These are phyloP conservation scores for Doryteuthis pealeii DNA, from an alignment of 1,140 invertebrate genomes.

Conservation along the genomic window DNA sequence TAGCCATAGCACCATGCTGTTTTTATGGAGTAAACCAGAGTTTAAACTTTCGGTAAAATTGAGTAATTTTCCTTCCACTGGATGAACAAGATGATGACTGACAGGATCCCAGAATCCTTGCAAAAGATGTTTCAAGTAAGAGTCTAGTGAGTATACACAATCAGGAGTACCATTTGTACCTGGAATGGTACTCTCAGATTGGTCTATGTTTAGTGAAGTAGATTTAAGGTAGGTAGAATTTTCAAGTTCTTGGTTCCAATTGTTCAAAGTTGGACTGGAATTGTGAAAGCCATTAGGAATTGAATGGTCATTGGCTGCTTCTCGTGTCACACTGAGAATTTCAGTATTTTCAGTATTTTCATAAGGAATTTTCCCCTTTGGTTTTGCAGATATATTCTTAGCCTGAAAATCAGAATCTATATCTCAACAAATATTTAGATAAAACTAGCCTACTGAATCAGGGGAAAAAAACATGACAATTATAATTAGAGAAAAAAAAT, in stretches of 20 bases:
- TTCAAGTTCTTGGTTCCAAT: neutral
- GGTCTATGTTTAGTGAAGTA: neutral
- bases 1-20: slow-evolving; percentile 71
- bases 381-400: neutral
- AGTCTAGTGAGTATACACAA: neutral
- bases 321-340: neutral
- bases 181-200: neutral
- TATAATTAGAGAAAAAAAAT: no score
- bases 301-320: neutral
- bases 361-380: neutral
- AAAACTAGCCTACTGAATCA: no score
- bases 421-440: neutral
- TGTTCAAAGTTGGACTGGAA: neutral
- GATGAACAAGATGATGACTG: slow-evolving; percentile 64
- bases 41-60: slow-evolving; percentile 76
- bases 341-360: no score
- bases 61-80: slow-evolving; percentile 74
- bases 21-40: slow-evolving; percentile 70
- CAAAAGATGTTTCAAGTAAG: slow-evolving; percentile 44
- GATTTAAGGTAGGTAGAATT: neutral
- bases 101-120: slow-evolving; percentile 38
- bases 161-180: neutral
- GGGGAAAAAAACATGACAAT: no score
- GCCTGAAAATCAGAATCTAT: slow-evolving; percentile 3
- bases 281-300: slow-evolving; percentile 8